Evolutionary conservation across 2,888 invertebrate species (phyloP), one percentile per base, ranked within the genome.

Genomic region (Scelioninae gen. 2): DNA sequence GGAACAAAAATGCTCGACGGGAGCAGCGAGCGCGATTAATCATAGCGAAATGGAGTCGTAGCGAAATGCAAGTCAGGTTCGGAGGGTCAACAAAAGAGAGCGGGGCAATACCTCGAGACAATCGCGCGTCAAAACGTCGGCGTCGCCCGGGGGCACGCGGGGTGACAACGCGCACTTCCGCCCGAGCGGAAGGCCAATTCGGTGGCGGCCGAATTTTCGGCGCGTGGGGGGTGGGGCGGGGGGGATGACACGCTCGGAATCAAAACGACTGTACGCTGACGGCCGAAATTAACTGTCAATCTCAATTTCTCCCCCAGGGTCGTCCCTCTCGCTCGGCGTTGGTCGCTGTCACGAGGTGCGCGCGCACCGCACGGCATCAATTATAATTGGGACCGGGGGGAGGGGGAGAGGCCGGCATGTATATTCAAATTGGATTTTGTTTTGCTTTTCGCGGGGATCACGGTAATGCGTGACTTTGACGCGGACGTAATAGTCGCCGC

Each of bases 221-320:
- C n/a, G n/a, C n/a, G n/a, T n/a, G n/a, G n/a, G n/a, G n/a, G n/a
- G n/a, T n/a, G n/a, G n/a, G n/a, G n/a, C n/a, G n/a, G 65, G 70
- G 71, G 75, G 71, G 65, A 74, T 60, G 74, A 74, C 74, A 70
- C 77, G 64, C 78, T 77, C 65, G 77, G 71, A 77, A 78, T 77
- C 77, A 75, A 78, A 77, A 78, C 78, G 73, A 65, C 73, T 73
- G 69, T 50, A 72, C 69, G 73, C 77, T 77, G 73, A 77, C 78
- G 79, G 78, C 81, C 74, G 84, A 85, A 85, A 86, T 86, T 85
- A 85, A 85, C 86, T 86, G 86, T 86, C 86, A 86, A 85, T 86
- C 86, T 85, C 86, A 86, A 86, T 84, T 82, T 80, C 82, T 77
- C 77, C 76, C 77, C 63, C 60, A 70, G 65, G 70, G 67, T 73